Evolutionary conservation across 2,797 vertebrate genomes (phyloP).

Genomic region (Pampus argenteus): DNA sequence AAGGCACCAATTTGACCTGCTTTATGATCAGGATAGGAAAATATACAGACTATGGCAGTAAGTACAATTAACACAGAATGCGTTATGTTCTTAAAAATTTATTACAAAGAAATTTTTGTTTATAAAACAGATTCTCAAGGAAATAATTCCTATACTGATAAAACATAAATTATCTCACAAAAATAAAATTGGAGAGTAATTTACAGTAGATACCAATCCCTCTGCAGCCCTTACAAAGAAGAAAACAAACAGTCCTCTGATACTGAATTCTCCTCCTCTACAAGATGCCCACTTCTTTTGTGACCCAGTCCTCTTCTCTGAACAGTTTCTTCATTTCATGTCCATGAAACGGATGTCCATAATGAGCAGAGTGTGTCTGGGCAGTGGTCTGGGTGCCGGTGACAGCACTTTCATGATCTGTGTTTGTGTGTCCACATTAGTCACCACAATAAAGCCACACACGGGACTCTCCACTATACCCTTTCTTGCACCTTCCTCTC

Average conservation of each 20-base stretch:
- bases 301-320: not conserved
- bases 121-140: conserved; percentile 41
- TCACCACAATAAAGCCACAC: conserved; percentile 97
- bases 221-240: conserved; percentile 22
- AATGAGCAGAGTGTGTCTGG: conserved; percentile 95
- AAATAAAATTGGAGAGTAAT: conserved; percentile 35
- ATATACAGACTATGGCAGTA: not conserved
- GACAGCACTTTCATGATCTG: conserved; percentile 97
- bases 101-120: conserved; percentile 43
- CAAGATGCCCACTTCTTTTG: not conserved
- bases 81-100: conserved; percentile 38
- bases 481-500: conserved; percentile 76
- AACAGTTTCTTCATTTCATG: conserved; percentile 85
- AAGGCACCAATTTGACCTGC: not conserved
- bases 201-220: conserved; percentile 4
- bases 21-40: not conserved
- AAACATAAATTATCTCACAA: too few species aligned
- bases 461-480: conserved; percentile 86
- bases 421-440: conserved; percentile 92
- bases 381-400: conserved; percentile 93
- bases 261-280: not conserved
- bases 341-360: conserved; percentile 99
- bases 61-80: conserved; percentile 9
- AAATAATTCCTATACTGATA: conserved; percentile 23
- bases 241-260: conserved; percentile 10